Base-by-base conservation (phyloP, 2,888 invertebrate species). In the Catocala sponsa region DNA sequence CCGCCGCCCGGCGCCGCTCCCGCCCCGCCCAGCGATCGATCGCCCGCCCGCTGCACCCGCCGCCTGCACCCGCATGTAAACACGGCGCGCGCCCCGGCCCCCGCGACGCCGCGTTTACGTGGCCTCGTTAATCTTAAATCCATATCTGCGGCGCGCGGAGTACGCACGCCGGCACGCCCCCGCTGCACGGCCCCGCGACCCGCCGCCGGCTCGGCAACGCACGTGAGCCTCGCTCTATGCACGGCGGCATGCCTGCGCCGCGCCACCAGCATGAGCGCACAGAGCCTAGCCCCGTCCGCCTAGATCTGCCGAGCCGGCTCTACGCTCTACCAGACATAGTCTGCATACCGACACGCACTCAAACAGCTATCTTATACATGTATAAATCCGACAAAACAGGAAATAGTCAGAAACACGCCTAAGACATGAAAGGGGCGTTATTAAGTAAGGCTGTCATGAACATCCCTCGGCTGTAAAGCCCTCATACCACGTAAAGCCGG, bases 21-120 rank as follows among this genome's bases (percentile, higher is more conserved):
- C 77, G 74, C 68, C 88, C 94, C 89, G 92, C 92, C 85, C 92
- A 91, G 71, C 91, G 89, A 82, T 92, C 92, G 83, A 80, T 80
- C 81, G 76, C 72, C 78, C 82, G 89, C 76, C 95, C 94, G 74
- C 95, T 95, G 82, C 95, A 96, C 95, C 96, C 97, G 96, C 79
- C 88, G 86, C 86, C 89, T 82, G 80, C 79, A 74, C 73, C 90
- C 88, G 88, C 89, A 80, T 85, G 90, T 90, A 91, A 89, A 93
- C 95, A 87, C 94, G 94, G 80, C 82, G 78, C 77, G 97, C 93
- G 96, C 96, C 95, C 96, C 97, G 97, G 65, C 77, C 93, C 87
- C 94, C 94, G 68, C 78, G 67, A 73, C 72, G 70, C 65, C 68
- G 61, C 67, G 78, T 74, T 65, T 78, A 75, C 80, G 95, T 95